Evolutionary conservation across 2,888 invertebrate species (phyloP).

Genomic region (Rhyacophila evoluta): DNA sequence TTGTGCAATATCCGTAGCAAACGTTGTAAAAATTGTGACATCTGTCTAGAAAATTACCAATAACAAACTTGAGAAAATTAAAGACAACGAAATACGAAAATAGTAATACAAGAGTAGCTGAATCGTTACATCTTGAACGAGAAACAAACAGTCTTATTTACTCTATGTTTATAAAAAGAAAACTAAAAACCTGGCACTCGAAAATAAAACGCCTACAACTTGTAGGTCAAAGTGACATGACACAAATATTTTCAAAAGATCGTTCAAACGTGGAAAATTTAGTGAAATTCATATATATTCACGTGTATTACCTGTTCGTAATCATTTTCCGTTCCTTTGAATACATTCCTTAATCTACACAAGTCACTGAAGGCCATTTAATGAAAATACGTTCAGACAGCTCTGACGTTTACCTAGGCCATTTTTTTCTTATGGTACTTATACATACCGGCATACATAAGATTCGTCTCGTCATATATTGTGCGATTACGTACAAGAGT

Average conservation of each 20-base stretch:
- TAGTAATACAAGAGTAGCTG: neutral
- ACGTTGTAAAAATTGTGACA: constrained; percentile 21
- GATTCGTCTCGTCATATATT: neutral
- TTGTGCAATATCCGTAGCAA: neutral
- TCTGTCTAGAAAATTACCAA: neutral
- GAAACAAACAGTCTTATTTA: constrained; percentile 20
- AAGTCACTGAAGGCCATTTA: constrained; percentile 73
- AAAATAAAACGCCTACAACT: constrained; percentile 48
- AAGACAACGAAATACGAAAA: neutral
- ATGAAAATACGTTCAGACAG: constrained; percentile 69
- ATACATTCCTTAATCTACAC: constrained; percentile 69
- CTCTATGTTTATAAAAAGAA: constrained; percentile 11
- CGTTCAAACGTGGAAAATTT: neutral
- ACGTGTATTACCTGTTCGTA: constrained; percentile 63
- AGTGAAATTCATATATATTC: constrained; percentile 59
- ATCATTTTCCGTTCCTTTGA: constrained; percentile 70
- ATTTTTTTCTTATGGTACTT: constrained; percentile 63
- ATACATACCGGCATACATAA: constrained; percentile 21
- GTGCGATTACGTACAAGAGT: neutral
- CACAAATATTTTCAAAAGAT: constrained; percentile 49
- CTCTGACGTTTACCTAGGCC: constrained; percentile 61
- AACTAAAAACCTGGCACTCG: constrained; percentile 27
- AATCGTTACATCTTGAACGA: constrained; percentile 9
- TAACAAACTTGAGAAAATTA: neutral
- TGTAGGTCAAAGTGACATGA: constrained; percentile 51